Evolutionary conservation across 2,797 vertebrate genomes (phyloP).

Genomic region (Todus mexicanus): DNA sequence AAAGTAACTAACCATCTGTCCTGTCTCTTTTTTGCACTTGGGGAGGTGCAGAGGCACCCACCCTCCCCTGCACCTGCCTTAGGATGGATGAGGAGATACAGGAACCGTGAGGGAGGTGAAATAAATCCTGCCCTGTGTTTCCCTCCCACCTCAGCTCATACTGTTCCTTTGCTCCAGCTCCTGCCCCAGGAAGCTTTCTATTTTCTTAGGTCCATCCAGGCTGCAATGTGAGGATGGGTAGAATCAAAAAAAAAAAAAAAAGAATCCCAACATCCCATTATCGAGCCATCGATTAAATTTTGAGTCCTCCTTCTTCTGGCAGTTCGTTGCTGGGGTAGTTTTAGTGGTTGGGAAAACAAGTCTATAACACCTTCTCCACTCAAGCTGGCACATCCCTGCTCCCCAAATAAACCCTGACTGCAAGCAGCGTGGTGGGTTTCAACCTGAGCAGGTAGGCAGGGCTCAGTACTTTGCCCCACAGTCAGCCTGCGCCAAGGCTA

Average conservation of each 20-base stretch:
- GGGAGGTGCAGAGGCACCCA: background rate
- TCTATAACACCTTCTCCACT: background rate
- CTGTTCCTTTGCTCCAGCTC: background rate
- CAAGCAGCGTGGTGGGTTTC: rapidly evolving
- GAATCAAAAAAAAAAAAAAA: background rate
- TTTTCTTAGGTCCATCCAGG: background rate
- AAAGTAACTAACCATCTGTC: rapidly evolving
- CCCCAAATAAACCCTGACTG: background rate
- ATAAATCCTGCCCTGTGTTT: background rate
- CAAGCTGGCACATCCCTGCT: background rate
- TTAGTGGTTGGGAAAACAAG: background rate
- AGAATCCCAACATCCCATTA: background rate
- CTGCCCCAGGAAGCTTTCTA: background rate
- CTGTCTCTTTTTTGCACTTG: background rate
- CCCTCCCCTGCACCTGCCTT: background rate
- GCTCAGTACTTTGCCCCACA: background rate
- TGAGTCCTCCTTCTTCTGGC: background rate
- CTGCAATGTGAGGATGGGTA: background rate
- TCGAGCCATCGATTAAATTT: rapidly evolving
- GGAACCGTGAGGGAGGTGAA: background rate
- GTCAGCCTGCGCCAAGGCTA: background rate
- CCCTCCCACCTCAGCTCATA: rapidly evolving
- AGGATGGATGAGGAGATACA: background rate
- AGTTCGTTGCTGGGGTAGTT: background rate
- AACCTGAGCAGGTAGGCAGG: background rate